phyloP scores from a whole-genome alignment of 2,888 invertebrate species.

The Chymomyza fuscimana region DNA sequence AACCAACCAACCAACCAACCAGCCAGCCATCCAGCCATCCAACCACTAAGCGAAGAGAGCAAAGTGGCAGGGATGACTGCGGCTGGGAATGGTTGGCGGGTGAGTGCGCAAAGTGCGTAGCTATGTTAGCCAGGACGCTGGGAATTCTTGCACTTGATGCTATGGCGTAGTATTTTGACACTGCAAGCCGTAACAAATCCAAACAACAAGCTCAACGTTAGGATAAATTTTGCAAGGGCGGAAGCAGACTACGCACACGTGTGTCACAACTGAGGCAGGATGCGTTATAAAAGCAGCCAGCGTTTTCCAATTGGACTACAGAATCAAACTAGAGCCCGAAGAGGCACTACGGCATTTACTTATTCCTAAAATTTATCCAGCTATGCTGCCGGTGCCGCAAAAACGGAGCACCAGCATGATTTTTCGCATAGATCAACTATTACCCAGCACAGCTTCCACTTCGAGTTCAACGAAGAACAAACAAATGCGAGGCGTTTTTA shows the following conservation, averaged over 20 bases:
- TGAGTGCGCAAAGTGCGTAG: constrained; percentile 64
- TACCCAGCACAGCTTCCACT: constrained; percentile 40
- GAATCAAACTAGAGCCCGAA: constrained; percentile 71
- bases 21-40: constrained; percentile 29
- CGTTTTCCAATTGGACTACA: constrained; percentile 76
- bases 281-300: constrained; percentile 73
- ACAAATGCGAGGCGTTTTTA: constrained; percentile 65
- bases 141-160: constrained; percentile 80
- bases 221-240: constrained; percentile 55
- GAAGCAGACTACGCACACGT: constrained; percentile 47
- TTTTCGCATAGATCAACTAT: constrained; percentile 68
- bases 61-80: constrained; percentile 43
- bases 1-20: constrained; percentile 32
- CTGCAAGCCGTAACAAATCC: constrained; percentile 77
- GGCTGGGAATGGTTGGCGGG: constrained; percentile 26
- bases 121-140: constrained; percentile 70
- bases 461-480: constrained; percentile 3
- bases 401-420: constrained; percentile 75
- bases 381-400: constrained; percentile 59
- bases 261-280: constrained; percentile 21
- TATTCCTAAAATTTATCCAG: constrained; percentile 8
- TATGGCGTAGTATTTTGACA: constrained; percentile 68
- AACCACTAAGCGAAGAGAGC: constrained; percentile 4
- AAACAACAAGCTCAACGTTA: constrained; percentile 46
- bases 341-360: constrained; percentile 36